Conservation (phyloP, 2,888 invertebrate genomes). For the Eupithecia insigniata region DNA sequence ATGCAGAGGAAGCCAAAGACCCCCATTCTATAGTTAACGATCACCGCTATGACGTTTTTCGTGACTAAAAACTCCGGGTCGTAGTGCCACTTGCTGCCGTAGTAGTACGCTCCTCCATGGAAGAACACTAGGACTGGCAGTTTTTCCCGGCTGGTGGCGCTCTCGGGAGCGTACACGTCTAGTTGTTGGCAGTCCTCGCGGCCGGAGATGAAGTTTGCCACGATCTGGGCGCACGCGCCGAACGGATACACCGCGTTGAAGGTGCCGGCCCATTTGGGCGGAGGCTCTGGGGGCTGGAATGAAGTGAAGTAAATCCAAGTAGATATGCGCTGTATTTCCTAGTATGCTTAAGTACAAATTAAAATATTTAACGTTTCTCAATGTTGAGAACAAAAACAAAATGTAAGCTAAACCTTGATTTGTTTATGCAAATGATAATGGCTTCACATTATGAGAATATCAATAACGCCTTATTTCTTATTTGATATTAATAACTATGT, state of each 20-base stretch:
- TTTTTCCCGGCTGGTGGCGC: conserved; percentile 41
- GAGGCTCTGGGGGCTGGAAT: conserved; percentile 64
- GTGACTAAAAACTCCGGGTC: conserved; percentile 73
- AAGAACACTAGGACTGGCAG: conserved; percentile 74
- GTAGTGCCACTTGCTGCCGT: conserved; percentile 73
- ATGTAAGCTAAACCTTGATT: no score
- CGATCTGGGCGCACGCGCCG: conserved; percentile 64
- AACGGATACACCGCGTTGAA: conserved; percentile 62
- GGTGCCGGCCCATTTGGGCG: conserved; percentile 63
- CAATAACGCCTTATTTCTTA: no score
- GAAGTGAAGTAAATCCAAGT: background rate
- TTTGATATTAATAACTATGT: no score
- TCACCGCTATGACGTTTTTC: conserved; percentile 67
- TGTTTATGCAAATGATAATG: no score
- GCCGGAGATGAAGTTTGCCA: conserved; percentile 60
- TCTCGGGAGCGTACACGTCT: conserved; percentile 67
- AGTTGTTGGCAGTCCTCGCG: conserved; percentile 71
- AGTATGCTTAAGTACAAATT: background rate
- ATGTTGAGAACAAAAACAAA: no score
- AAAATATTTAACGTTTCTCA: background rate
- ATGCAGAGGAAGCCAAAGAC: conserved; percentile 73
- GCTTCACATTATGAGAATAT: no score
- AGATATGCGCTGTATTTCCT: background rate
- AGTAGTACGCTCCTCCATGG: conserved; percentile 76
- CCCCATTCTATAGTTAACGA: conserved; percentile 73